Evolutionary conservation across 2,888 invertebrate species (phyloP).

Genomic region (Drosophila ezoana): DNA sequence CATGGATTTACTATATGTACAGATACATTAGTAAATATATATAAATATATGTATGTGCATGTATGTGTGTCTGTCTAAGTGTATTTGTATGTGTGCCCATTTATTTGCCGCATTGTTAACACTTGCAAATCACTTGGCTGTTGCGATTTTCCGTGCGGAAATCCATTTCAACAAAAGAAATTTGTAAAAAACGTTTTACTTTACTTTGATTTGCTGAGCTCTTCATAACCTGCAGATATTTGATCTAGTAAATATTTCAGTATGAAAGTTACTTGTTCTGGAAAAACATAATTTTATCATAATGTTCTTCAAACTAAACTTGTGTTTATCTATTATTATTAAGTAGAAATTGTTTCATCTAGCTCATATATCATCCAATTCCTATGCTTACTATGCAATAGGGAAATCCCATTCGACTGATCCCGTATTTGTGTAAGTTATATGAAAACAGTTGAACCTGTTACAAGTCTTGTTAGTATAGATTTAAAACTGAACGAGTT

Average conservation of each 20-base stretch:
- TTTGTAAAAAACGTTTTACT: conserved; percentile 8
- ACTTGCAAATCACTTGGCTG: conserved; percentile 70
- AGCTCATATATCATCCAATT: too few species aligned
- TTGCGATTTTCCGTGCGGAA: conserved; percentile 46
- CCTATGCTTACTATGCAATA: too few species aligned
- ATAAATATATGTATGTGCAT: background rate
- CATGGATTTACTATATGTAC: conserved; percentile 48
- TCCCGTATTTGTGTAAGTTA: too few species aligned
- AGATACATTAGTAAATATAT: conserved; percentile 10
- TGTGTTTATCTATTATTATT: too few species aligned
- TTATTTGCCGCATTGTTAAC: conserved; percentile 66
- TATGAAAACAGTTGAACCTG: too few species aligned
- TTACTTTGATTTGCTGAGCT: background rate
- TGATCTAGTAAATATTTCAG: background rate
- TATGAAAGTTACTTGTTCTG: too few species aligned
- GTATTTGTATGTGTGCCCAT: conserved; percentile 30
- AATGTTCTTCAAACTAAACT: too few species aligned
- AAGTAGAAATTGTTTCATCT: too few species aligned
- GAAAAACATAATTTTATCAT: too few species aligned
- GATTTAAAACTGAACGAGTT: too few species aligned
- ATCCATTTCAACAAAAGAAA: conserved; percentile 36
- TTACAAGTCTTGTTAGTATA: too few species aligned
- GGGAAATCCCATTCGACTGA: too few species aligned
- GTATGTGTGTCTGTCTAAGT: conserved; percentile 1
- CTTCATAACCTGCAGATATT: background rate